A percentile compares a stretch with the other conserved stretches of the same genome.
Conservation (phyloP, 2,888 invertebrate genomes). For the Aproaerema taeniolella region DNA sequence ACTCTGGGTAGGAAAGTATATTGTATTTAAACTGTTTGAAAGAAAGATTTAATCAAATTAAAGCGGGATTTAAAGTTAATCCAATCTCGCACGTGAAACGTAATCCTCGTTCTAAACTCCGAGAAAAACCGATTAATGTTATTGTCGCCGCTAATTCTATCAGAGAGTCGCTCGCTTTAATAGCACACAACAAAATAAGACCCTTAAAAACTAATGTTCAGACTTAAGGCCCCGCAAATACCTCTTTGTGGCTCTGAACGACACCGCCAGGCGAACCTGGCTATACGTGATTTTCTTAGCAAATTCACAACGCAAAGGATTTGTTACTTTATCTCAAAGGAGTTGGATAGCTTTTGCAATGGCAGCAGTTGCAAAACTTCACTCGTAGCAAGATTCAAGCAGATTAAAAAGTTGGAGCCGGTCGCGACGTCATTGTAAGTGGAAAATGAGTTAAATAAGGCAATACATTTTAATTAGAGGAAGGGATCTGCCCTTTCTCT, state of each 20-base stretch:
- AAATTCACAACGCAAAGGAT: slow-evolving; percentile 18
- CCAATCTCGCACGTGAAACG: no score
- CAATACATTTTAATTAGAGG: slow-evolving; percentile 77
- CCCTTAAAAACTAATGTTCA: slow-evolving; percentile 76
- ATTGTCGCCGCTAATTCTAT: slow-evolving; percentile 71
- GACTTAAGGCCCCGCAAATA: slow-evolving; percentile 74
- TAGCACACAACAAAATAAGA: slow-evolving; percentile 72
- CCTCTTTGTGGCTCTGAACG: slow-evolving; percentile 71
- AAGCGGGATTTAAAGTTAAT: no score
- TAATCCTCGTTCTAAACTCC: no score
- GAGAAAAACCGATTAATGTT: slow-evolving; percentile 59
- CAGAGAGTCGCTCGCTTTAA: slow-evolving; percentile 64
- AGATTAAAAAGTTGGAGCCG: slow-evolving; percentile 76
- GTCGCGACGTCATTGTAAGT: slow-evolving; percentile 74
- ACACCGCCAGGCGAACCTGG: slow-evolving; percentile 53
- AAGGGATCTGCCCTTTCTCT: slow-evolving; percentile 71
- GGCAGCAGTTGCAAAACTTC: slow-evolving; percentile 29
- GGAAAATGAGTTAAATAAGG: slow-evolving; percentile 78
- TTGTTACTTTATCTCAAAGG: slow-evolving; percentile 18
- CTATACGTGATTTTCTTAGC: slow-evolving; percentile 48
- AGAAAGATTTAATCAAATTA: no score
- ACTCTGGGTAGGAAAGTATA: no score
- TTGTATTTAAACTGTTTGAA: no score
- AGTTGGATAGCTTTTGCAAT: slow-evolving; percentile 17
- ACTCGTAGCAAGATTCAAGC: slow-evolving; percentile 52